A percentile compares a stretch with the other conserved stretches of the same genome.
Evolutionary conservation across 2,888 invertebrate genomes (phyloP).

Genomic region (Rapana venosa): DNA sequence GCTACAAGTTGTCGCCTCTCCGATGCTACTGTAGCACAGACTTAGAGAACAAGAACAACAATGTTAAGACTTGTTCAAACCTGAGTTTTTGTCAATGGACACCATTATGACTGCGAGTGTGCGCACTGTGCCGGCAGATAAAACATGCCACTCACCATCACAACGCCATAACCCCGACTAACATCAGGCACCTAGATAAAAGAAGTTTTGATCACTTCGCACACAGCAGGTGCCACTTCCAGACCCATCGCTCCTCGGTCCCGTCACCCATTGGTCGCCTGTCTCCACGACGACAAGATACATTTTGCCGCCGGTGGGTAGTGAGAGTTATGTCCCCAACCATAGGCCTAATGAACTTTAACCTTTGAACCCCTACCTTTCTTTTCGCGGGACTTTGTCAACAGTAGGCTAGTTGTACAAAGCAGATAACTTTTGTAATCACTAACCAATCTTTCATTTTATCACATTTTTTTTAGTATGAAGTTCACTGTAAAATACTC

Average conservation of each 20-base stretch:
- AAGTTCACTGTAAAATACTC: too few species aligned
- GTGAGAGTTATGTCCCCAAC: background rate
- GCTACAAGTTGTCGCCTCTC: too few species aligned
- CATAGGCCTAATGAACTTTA: too few species aligned
- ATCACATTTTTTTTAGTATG: too few species aligned
- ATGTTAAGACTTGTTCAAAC: slow-evolving; percentile 11
- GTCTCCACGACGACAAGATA: slow-evolving; percentile 67
- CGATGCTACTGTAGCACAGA: too few species aligned
- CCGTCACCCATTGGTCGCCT: slow-evolving; percentile 47
- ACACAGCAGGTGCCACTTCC: background rate
- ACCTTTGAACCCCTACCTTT: too few species aligned
- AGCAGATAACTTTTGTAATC: too few species aligned
- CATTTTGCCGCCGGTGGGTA: background rate
- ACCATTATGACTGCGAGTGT: background rate
- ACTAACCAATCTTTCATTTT: too few species aligned
- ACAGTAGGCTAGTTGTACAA: too few species aligned
- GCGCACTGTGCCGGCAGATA: background rate
- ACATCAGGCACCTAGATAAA: background rate
- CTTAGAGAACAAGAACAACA: too few species aligned
- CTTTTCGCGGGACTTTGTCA: too few species aligned
- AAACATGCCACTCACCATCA: background rate
- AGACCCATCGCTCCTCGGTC: slow-evolving; percentile 3
- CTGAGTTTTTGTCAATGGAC: background rate
- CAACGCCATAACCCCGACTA: background rate
- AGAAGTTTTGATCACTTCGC: slow-evolving; percentile 25